Conservation (phyloP, 2,797 vertebrate genomes). For the Uromys caudimaculatus region DNA sequence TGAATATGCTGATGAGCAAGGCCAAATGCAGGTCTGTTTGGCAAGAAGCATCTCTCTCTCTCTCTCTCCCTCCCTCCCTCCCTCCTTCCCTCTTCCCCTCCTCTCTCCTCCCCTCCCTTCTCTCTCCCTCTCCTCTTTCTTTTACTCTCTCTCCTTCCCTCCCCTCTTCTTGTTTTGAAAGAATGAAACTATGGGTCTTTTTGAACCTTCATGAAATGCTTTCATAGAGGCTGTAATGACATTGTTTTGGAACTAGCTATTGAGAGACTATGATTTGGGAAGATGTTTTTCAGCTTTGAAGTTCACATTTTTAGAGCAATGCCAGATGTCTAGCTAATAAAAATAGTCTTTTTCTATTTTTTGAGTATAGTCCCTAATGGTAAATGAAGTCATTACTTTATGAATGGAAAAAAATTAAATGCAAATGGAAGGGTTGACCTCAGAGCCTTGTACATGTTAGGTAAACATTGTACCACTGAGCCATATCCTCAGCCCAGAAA, state of each 20-base stretch:
- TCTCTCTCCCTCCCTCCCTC: not conserved
- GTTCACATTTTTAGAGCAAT: conserved; percentile 52
- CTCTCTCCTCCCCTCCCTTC: not conserved
- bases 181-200: conserved; percentile 26
- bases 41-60: not conserved
- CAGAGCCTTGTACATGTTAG: not conserved
- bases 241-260: conserved; percentile 48
- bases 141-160: not conserved
- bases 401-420: not conserved
- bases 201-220: conserved; percentile 48
- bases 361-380: not conserved
- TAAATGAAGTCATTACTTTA: conserved; percentile 59
- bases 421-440: too few species aligned
- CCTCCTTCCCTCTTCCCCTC: not conserved
- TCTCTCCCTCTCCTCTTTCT: not conserved
- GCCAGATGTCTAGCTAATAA: conserved; percentile 54
- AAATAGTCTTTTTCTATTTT: conserved; percentile 61
- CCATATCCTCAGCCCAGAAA: not conserved
- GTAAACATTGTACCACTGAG: not conserved
- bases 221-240: not conserved
- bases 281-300: conserved; percentile 55
- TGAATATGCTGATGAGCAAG: conserved; percentile 97
- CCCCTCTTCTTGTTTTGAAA: conserved; percentile 33
- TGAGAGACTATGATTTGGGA: conserved; percentile 43
- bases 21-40: conserved; percentile 94